Conservation (phyloP, 2,797 vertebrate genomes). For the Graptemys geographica region DNA sequence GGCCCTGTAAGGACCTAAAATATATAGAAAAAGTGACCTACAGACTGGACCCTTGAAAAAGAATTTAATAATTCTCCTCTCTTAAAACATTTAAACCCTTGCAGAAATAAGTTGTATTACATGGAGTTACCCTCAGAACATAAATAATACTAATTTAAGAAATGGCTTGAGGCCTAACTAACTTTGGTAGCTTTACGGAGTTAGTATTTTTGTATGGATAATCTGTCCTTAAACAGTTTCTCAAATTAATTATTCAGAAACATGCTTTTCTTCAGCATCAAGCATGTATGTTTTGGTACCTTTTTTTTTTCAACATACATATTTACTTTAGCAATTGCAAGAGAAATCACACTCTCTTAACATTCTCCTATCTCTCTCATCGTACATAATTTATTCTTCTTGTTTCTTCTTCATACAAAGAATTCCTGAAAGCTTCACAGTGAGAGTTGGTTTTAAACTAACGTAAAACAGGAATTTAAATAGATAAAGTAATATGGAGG, state of each 20-base stretch:
- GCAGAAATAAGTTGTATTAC: background rate
- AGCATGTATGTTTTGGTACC: background rate
- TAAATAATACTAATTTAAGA: background rate
- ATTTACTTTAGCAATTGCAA: background rate
- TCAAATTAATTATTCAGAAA: background rate
- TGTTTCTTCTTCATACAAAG: background rate
- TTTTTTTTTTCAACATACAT: background rate
- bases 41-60: background rate
- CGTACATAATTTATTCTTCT: background rate
- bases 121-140: background rate
- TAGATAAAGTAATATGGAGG: background rate
- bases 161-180: background rate
- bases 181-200: background rate
- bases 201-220: background rate
- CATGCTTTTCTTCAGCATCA: background rate
- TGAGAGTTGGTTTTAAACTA: background rate
- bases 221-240: background rate
- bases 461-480: background rate
- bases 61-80: background rate
- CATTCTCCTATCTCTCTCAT: background rate
- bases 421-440: background rate
- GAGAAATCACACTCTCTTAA: background rate
- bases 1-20: background rate
- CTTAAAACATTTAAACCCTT: background rate
- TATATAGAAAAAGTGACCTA: background rate